These are phyloP conservation scores for Hormiphora californensis DNA, from an alignment of 37 sponge, comb jelly and placozoan species.

Conservation along the genomic window DNA sequence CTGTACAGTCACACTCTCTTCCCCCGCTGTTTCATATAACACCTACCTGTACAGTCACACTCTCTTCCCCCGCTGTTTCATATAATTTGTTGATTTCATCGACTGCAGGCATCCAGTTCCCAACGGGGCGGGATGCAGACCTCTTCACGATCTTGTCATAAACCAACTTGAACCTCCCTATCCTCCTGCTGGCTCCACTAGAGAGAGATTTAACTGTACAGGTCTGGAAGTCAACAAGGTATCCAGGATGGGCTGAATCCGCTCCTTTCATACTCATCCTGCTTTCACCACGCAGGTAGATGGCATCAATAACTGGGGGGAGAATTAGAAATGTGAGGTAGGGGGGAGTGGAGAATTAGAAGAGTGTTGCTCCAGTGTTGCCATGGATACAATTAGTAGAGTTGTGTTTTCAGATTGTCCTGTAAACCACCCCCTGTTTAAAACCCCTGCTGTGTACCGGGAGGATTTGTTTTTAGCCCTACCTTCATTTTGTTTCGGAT, in stretches of 20 bases:
- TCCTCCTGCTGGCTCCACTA: background rate
- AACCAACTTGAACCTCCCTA: conserved; percentile 35
- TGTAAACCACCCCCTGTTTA: no score
- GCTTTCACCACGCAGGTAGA: conserved; percentile 34
- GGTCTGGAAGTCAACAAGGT: conserved; percentile 29
- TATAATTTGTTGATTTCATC: conserved; percentile 23
- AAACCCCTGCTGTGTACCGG: no score
- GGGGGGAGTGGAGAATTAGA: no score
- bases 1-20: no score
- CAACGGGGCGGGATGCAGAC: conserved; percentile 19
- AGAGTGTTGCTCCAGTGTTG: no score
- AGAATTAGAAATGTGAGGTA: no score
- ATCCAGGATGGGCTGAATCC: conserved; percentile 39
- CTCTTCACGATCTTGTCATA: conserved; percentile 27
- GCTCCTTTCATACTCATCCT: conserved; percentile 37
- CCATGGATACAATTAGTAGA: no score
- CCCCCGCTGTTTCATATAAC: conserved; percentile 29
- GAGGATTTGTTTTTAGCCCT: no score
- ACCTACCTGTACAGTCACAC: no score
- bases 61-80: conserved; percentile 39
- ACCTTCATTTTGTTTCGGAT: conserved; percentile 53
- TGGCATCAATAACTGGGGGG: conserved; percentile 38
- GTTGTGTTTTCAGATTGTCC: no score
- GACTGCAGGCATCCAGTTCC: conserved; percentile 34
- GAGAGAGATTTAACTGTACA: background rate